These are phyloP conservation scores for Anolis sagrei DNA, from an alignment of 2,113 vertebrate species.

Conservation along the genomic window DNA sequence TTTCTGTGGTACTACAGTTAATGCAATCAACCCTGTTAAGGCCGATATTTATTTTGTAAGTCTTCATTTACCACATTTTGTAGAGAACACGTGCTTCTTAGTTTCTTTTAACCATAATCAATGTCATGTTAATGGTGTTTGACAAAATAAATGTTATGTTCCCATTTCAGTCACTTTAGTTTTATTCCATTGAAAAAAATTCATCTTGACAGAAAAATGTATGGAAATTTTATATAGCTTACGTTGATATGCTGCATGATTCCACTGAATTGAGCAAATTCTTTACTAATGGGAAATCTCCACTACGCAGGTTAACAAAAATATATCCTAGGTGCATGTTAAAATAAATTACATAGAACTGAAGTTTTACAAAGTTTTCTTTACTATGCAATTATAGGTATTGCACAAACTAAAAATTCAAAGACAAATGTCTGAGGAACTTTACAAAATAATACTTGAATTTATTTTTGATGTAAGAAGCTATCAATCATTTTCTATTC, in stretches of 20 bases:
- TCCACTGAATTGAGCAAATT: slow-evolving; percentile 83
- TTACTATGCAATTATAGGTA: slow-evolving; percentile 97
- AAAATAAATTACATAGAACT: slow-evolving; percentile 69
- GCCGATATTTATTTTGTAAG: slow-evolving; percentile 45
- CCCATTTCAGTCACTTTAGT: slow-evolving; percentile 73
- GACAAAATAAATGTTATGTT: slow-evolving; percentile 57
- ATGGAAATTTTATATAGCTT: slow-evolving; percentile 71
- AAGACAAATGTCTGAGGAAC: slow-evolving; percentile 71
- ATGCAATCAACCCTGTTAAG: slow-evolving; percentile 37
- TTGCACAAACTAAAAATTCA: slow-evolving; percentile 88
- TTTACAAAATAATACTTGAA: slow-evolving; percentile 81
- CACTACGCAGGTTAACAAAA: slow-evolving; percentile 81
- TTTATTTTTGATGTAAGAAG: slow-evolving; percentile 69
- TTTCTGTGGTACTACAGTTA: slow-evolving; percentile 49
- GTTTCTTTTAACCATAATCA: slow-evolving; percentile 46
- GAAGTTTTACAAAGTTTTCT: slow-evolving; percentile 82
- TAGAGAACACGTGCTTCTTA: slow-evolving; percentile 20
- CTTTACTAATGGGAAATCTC: slow-evolving; percentile 75
- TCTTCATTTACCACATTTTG: slow-evolving; percentile 52
- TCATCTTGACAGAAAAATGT: slow-evolving; percentile 73
- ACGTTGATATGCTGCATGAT: slow-evolving; percentile 86
- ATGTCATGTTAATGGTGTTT: slow-evolving; percentile 24
- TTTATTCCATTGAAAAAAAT: slow-evolving; percentile 72
- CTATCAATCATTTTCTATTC: slow-evolving; percentile 69
- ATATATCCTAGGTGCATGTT: slow-evolving; percentile 90